A percentile compares a stretch with the other conserved stretches of the same genome.
phyloP scores from a whole-genome alignment of 2,113 vertebrate genomes.

The cattle (Bos taurus) region ARS-UCD2.0 NC_037340.1:4206001-4206500 shows the following conservation, averaged over 20 bases:
- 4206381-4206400: neutral
- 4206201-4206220: neutral
- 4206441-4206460: neutral
- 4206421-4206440: neutral
- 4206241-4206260: neutral
- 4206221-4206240: neutral
- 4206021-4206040: neutral
- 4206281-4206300: neutral
- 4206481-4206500: neutral
- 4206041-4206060: neutral
- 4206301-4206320: neutral
- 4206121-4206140: neutral
- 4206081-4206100: neutral
- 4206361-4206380: neutral
- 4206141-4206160: neutral
- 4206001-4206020: neutral
- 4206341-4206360: neutral
- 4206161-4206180: neutral
- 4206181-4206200: neutral
- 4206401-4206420: neutral
- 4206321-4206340: neutral
- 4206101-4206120: neutral
- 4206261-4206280: neutral
- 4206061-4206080: neutral
- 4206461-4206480: neutral